Evolutionary conservation across 2,113 vertebrate genomes (phyloP), one percentile per base, ranked within the genome.

Genomic region (Neotragus moschatus): DNA sequence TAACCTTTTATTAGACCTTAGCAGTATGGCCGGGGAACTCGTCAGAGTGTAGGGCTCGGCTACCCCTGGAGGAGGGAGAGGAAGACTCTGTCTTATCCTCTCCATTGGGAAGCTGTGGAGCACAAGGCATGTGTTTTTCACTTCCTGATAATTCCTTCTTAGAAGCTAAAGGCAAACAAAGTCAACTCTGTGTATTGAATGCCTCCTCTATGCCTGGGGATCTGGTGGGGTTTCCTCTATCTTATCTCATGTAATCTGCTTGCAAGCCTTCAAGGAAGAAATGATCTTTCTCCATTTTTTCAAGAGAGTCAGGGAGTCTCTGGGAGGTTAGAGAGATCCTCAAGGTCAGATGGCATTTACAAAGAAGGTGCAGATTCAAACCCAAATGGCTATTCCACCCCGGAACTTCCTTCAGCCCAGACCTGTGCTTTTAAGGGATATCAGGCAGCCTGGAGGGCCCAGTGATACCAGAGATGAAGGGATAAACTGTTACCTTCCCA

Each of bases 1-100:
- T 96, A 82, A 23, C 53, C 80, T 98, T 98, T 98, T 95, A 96
- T 94, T 60, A 95, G 73, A 47, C 28, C 94, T 94, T 84, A 95
- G 85, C 55, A 88, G 86, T 84, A 55, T 1, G 28, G 25, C 19
- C 19, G 1, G 51, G 81, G 80, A 80, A 45, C 51, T 11, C 19
- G 66, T 92, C 77, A 90, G 77, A 49, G 19, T 4, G 6, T 16
- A 30, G n/a, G 49, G 90, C n/a, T 87, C 14, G 16, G 36, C 19
- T 88, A 14, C 6, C n/a, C 14, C 8, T n/a, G 39, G 17, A 53
- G 28, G 30, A 39, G 47, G 25, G 58, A 88, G 36, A 53, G 30
- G 16, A 61, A 82, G 56, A 11, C 21, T 75, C 43, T 19, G 25
- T 90, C 60, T 90, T 77, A 56, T 79, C 39, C 8, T 15, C 43